Percentiles rank a stretch among this genome's conserved stretches.
Evolutionary conservation across 1,140 invertebrate genomes (phyloP).

Genomic region (Philotrypesis tridentata): DNA sequence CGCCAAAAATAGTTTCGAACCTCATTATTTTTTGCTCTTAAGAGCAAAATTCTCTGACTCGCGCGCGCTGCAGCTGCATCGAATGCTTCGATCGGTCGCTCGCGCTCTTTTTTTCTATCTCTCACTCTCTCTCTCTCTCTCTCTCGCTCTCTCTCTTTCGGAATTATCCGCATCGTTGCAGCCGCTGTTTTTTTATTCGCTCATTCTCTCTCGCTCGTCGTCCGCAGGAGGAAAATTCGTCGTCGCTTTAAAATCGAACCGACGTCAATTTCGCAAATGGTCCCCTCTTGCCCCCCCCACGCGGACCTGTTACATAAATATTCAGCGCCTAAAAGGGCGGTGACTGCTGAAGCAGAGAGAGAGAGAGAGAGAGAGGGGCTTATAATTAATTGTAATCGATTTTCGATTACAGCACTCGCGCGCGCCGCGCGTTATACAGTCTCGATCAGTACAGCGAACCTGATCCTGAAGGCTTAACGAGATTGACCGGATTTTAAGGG

Average conservation of each 20-base stretch:
- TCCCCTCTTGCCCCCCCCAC: no score
- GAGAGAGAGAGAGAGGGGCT: not conserved
- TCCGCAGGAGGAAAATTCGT: not conserved
- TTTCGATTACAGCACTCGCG: no score
- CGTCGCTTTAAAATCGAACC: not conserved
- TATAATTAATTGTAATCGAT: not conserved
- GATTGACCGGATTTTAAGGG: not conserved
- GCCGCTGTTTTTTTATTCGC: not conserved
- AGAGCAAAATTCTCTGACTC: slow-evolving; percentile 33
- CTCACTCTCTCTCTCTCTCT: not conserved
- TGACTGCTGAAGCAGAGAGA: not conserved
- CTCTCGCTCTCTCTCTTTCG: not conserved
- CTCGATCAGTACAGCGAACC: no score
- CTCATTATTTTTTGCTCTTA: slow-evolving; percentile 60
- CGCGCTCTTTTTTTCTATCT: slow-evolving; percentile 5
- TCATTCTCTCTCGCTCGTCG: not conserved
- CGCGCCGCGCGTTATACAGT: no score
- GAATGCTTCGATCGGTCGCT: not conserved
- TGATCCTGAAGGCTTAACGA: not conserved
- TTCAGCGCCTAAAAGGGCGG: not conserved
- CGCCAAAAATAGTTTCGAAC: slow-evolving; percentile 63
- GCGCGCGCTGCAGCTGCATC: not conserved
- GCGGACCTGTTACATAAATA: not conserved
- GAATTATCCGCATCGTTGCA: not conserved
- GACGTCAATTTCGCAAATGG: not conserved